Percentiles rank a stretch among this genome's conserved stretches.
These are phyloP conservation scores for Coracias cyanogaster DNA, from an alignment of 2,797 vertebrate species.

Conservation along the genomic window DNA sequence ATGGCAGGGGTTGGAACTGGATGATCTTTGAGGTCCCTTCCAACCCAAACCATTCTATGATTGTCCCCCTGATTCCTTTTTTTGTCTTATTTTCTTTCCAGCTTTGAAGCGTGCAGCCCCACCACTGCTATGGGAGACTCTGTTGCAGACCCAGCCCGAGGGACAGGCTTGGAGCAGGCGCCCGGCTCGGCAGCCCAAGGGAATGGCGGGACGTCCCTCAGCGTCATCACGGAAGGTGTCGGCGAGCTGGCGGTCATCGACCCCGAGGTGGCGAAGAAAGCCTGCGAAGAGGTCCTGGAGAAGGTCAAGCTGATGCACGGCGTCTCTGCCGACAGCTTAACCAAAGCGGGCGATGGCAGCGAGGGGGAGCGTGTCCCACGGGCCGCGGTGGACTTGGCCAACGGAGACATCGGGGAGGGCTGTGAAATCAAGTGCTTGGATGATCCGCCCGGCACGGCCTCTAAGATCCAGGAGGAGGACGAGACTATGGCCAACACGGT, in stretches of 20 bases:
- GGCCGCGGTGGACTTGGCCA: constrained; percentile 44
- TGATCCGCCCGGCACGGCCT: background rate
- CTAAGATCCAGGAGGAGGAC: constrained; percentile 80
- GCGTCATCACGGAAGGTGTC: constrained; percentile 88
- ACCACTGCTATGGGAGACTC: constrained; percentile 78
- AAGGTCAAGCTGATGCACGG: constrained; percentile 86
- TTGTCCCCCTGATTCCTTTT: background rate
- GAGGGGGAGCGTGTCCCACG: background rate
- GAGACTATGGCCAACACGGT: constrained; percentile 68
- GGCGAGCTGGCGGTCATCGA: constrained; percentile 90
- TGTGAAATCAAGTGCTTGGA: constrained; percentile 69
- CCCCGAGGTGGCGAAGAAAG: constrained; percentile 89
- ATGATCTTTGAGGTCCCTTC: too few species aligned
- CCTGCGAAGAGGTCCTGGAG: constrained; percentile 93
- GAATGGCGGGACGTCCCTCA: constrained; percentile 77
- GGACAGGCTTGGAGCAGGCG: constrained; percentile 7
- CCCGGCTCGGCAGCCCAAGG: constrained; percentile 61
- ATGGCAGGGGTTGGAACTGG: too few species aligned
- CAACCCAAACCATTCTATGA: too few species aligned
- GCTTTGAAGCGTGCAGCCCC: constrained; percentile 45
- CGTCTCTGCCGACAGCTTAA: background rate
- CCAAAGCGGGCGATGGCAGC: background rate
- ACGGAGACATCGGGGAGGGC: constrained; percentile 46
- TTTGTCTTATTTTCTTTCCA: background rate
- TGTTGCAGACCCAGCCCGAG: background rate